A percentile compares a stretch with the other conserved stretches of the same genome.
These are phyloP conservation scores for Bimastos eiseni DNA, from an alignment of 2,888 invertebrate species.

Conservation along the genomic window DNA sequence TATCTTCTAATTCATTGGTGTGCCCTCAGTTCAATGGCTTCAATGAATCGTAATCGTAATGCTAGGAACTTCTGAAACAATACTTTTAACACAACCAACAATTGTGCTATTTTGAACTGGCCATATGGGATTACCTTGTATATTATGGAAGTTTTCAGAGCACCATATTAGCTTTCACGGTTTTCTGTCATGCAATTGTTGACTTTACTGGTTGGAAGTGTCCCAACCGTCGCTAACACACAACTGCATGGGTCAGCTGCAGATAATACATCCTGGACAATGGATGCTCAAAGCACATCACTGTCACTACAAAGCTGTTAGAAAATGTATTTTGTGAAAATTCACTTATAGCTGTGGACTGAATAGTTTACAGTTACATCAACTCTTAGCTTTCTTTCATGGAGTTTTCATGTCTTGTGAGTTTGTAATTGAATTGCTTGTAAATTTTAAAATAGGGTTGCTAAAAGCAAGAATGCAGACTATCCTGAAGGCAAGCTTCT, in stretches of 20 bases:
- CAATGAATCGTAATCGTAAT: no score
- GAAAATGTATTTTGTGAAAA: no score
- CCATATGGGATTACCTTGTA: no score
- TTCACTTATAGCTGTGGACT: no score
- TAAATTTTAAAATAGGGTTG: slow-evolving; percentile 65
- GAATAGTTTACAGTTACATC: neutral
- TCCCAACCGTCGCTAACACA: neutral
- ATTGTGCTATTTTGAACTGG: no score
- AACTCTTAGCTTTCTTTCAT: neutral
- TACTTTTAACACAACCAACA: no score
- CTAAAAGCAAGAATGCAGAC: slow-evolving; percentile 70
- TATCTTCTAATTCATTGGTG: no score
- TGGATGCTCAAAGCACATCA: neutral
- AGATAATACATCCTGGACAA: neutral
- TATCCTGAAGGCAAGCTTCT: slow-evolving; percentile 72
- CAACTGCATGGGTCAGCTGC: neutral
- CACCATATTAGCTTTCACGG: no score
- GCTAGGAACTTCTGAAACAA: no score
- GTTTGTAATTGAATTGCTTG: neutral
- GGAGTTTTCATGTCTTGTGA: neutral
- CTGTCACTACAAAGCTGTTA: no score
- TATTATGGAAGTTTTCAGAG: no score
- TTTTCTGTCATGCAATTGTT: neutral
- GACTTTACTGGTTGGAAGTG: neutral
- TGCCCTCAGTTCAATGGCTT: no score